Percentiles rank a stretch among this genome's conserved stretches.
Evolutionary conservation across 1,140 invertebrate genomes (phyloP).

Genomic region (Eueides isabella): DNA sequence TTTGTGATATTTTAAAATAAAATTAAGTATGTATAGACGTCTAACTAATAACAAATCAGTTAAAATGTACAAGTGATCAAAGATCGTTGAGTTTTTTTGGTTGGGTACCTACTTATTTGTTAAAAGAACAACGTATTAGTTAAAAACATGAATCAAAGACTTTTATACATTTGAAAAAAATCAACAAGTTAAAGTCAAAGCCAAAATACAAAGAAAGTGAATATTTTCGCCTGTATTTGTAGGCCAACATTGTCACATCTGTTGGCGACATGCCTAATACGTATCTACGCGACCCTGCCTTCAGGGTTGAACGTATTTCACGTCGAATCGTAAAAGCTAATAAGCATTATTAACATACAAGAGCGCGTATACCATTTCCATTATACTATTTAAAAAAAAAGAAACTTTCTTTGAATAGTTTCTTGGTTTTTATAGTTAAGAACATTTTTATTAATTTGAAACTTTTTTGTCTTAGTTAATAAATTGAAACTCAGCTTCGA

Average conservation of each 20-base stretch:
- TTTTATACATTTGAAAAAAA: background rate
- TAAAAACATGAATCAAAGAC: background rate
- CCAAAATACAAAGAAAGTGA: background rate
- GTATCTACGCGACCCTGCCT: slow-evolving; percentile 37
- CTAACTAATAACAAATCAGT: too few relatives aligned
- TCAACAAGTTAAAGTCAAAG: slow-evolving; percentile 1
- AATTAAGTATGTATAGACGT: too few relatives aligned
- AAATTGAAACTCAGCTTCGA: too few relatives aligned
- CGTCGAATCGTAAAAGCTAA: slow-evolving; percentile 44
- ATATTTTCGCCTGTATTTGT: background rate
- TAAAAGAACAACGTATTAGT: too few relatives aligned
- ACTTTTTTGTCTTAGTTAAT: too few relatives aligned
- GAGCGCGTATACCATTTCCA: slow-evolving; percentile 26
- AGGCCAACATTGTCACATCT: slow-evolving; percentile 59
- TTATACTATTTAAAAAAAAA: slow-evolving; percentile 3
- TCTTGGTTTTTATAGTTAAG: background rate
- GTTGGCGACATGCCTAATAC: slow-evolving; percentile 69
- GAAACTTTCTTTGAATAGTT: background rate
- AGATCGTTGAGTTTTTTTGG: too few relatives aligned
- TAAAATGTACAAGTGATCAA: too few relatives aligned
- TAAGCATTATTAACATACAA: slow-evolving; percentile 43
- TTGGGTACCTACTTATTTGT: too few relatives aligned
- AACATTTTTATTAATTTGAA: too few relatives aligned
- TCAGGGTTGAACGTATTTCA: slow-evolving; percentile 45
- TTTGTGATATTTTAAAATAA: too few relatives aligned